Percentiles rank a stretch among this genome's conserved stretches.
Conservation (phyloP, 2,888 invertebrate genomes). For the Microctonus aethiopoides region DNA sequence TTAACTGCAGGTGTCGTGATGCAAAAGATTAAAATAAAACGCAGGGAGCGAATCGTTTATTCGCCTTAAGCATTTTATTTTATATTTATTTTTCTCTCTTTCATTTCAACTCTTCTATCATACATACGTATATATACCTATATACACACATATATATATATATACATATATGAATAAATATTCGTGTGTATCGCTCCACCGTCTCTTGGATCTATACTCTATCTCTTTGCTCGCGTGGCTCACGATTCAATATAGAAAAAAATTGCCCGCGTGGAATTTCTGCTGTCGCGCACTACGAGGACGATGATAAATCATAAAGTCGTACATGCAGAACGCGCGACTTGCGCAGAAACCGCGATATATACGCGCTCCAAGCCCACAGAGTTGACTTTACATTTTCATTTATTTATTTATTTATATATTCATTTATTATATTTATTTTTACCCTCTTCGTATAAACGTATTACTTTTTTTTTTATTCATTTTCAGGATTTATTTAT, state of each 20-base stretch:
- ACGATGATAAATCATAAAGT: conserved; percentile 34
- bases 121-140: background rate
- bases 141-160: too few species aligned
- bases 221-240: conserved; percentile 17
- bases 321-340: conserved; percentile 33
- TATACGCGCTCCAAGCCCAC: conserved; percentile 14
- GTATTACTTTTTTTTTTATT: background rate
- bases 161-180: too few species aligned
- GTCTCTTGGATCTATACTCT: background rate
- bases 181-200: too few species aligned
- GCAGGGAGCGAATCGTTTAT: background rate
- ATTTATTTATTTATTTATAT: conserved; percentile 20
- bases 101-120: background rate
- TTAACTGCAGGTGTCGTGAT: conserved; percentile 13
- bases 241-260: conserved; percentile 29
- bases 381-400: conserved; percentile 3
- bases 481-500: conserved; percentile 1
- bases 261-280: conserved; percentile 17
- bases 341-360: conserved; percentile 19
- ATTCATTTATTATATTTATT: background rate
- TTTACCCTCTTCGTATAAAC: background rate
- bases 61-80: background rate
- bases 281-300: conserved; percentile 21
- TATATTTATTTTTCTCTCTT: background rate
- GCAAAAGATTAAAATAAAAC: background rate